Conservation (phyloP, 2,113 vertebrate genomes). For the Aspidoscelis tigris region DNA sequence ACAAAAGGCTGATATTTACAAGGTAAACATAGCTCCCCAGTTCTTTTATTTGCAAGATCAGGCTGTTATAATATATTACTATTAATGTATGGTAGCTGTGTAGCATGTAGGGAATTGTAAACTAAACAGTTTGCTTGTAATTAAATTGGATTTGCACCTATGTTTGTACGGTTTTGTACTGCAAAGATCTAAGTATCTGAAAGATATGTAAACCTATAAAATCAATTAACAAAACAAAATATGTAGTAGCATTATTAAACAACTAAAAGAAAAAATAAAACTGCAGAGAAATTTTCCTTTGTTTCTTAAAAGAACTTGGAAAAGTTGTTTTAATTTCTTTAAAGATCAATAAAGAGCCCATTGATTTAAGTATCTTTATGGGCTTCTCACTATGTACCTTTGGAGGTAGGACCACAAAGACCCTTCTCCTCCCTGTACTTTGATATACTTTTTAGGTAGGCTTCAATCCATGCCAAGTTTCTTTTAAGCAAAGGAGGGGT, state of each 20-base stretch:
- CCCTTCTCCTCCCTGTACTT: too few relatives aligned
- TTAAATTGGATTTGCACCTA: background rate
- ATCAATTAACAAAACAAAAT: background rate
- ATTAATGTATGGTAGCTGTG: too few relatives aligned
- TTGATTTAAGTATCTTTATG: background rate
- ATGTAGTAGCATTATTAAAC: background rate
- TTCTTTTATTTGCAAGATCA: background rate
- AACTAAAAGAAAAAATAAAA: background rate
- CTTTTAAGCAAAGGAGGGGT: background rate
- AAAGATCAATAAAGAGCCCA: background rate
- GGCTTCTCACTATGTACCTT: background rate
- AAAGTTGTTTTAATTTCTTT: background rate
- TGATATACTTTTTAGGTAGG: background rate
- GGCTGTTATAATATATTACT: background rate
- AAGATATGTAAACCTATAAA: background rate
- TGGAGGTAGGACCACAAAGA: background rate
- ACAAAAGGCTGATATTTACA: fast-evolving
- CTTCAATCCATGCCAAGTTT: background rate
- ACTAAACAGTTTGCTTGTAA: background rate
- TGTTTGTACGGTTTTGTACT: background rate
- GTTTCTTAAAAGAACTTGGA: background rate
- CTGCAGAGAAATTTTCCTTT: background rate
- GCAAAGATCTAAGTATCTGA: background rate
- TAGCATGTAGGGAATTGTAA: too few relatives aligned
- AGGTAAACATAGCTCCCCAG: background rate